These are phyloP conservation scores for Sarotherodon lohbergeri DNA, from an alignment of 2,113 vertebrate species.

Conservation along the genomic window DNA sequence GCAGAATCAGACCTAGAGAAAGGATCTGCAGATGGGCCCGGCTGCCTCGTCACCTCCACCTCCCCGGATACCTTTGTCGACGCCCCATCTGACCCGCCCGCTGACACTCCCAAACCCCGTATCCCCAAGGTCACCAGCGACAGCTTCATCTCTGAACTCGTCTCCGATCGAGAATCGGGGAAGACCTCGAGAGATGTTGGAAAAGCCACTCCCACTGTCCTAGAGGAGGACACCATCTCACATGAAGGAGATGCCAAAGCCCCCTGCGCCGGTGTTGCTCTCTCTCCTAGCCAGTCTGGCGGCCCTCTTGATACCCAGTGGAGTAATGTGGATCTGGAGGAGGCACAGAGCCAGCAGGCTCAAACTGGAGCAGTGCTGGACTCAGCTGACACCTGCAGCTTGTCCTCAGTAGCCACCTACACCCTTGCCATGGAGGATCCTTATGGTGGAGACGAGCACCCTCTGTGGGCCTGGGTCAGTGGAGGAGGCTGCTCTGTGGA, in stretches of 20 bases:
- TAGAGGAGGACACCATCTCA: constrained; percentile 38
- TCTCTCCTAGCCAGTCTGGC: constrained; percentile 33
- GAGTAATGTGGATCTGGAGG: constrained; percentile 92
- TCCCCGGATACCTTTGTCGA: not conserved
- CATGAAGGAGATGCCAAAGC: constrained; percentile 1
- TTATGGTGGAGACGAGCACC: constrained; percentile 76
- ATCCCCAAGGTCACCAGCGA: constrained; percentile 79
- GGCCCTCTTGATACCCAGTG: constrained; percentile 74
- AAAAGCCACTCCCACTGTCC: constrained; percentile 15
- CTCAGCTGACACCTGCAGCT: constrained; percentile 71
- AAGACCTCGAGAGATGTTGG: not conserved
- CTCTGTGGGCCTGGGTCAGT: constrained; percentile 91
- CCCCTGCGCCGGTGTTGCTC: not conserved
- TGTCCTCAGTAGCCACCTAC: constrained; percentile 79
- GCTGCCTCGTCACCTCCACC: not conserved
- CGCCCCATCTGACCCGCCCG: not conserved
- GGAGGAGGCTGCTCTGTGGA: constrained; percentile 86
- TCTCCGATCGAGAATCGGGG: constrained; percentile 66
- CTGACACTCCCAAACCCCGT: constrained; percentile 38
- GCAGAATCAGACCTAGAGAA: constrained; percentile 74
- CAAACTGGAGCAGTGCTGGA: constrained; percentile 28
- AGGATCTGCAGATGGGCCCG: constrained; percentile 9
- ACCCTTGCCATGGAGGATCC: constrained; percentile 78
- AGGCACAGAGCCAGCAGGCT: constrained; percentile 66
- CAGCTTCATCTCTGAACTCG: constrained; percentile 77